phyloP scores from a whole-genome alignment of 2,113 vertebrate genomes.

The Serinus canaria region DNA sequence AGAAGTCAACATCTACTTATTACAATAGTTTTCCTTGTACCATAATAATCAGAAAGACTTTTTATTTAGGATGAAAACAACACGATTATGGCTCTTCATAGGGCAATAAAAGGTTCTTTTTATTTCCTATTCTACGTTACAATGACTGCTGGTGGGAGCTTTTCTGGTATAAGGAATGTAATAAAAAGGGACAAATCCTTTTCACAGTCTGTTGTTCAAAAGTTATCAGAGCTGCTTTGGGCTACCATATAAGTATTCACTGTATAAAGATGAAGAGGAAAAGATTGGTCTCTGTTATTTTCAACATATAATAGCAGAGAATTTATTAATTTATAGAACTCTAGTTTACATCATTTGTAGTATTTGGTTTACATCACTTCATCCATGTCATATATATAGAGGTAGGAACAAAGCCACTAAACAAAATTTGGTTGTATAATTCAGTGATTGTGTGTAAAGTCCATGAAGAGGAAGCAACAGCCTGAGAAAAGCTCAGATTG shows the following conservation, averaged over 20 bases:
- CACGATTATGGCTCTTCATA: background rate
- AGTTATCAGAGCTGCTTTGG: background rate
- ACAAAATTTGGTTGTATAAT: background rate
- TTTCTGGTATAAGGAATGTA: background rate
- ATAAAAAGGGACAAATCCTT: background rate
- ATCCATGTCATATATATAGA: background rate
- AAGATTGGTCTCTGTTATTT: background rate
- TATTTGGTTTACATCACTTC: background rate
- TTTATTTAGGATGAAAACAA: constrained; percentile 1
- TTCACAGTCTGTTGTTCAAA: background rate
- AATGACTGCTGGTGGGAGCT: background rate
- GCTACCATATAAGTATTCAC: background rate
- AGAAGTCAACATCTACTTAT: background rate
- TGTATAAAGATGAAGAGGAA: background rate
- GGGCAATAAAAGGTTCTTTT: background rate
- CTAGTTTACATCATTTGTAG: background rate
- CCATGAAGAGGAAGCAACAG: background rate
- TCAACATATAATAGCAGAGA: background rate
- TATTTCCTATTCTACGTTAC: background rate
- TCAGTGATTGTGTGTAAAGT: rapidly evolving
- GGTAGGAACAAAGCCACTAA: background rate
- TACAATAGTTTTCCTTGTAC: background rate
- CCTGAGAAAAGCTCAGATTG: background rate
- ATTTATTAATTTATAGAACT: background rate
- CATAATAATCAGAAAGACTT: background rate